Evolutionary conservation across 2,113 vertebrate genomes (phyloP).

Genomic region (Emberiza fucata): DNA sequence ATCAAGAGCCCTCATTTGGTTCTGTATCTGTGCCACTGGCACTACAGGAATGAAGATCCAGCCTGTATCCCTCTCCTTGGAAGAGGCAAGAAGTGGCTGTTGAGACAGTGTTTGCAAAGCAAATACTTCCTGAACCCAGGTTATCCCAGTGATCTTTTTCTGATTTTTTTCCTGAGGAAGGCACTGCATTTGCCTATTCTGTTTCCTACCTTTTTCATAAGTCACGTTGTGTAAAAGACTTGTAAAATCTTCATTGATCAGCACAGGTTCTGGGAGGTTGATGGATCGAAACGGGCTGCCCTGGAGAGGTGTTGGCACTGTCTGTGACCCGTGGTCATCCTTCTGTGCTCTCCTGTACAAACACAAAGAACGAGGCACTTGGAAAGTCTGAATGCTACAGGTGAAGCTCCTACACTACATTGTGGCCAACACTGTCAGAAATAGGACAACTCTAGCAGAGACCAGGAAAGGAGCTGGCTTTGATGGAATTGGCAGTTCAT

Average conservation of each 20-base stretch:
- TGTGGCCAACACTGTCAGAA: not conserved
- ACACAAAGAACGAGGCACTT: not conserved
- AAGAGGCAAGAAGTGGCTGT: not conserved
- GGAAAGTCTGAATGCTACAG: not conserved
- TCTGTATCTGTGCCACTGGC: not conserved
- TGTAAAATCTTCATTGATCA: constrained; percentile 76
- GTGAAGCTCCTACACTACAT: not conserved
- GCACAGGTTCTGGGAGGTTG: constrained; percentile 75
- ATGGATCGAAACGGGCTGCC: constrained; percentile 79
- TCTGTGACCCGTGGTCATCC: constrained; percentile 74
- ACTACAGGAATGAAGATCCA: not conserved
- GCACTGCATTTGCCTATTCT: not conserved
- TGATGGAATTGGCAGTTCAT: not conserved
- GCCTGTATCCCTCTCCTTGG: not conserved
- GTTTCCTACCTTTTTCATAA: constrained; percentile 78
- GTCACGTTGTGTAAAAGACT: constrained; percentile 74
- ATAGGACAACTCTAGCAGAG: not conserved
- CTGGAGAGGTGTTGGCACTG: constrained; percentile 71
- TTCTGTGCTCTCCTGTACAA: constrained; percentile 77
- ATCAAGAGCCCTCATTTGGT: not conserved
- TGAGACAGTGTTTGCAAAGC: not conserved
- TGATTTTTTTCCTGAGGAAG: not conserved
- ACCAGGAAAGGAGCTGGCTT: not conserved
- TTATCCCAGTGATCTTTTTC: not conserved
- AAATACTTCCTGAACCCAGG: not conserved